These are phyloP conservation scores for Epinotia bilunana DNA, from an alignment of 2,888 invertebrate species.

Conservation along the genomic window DNA sequence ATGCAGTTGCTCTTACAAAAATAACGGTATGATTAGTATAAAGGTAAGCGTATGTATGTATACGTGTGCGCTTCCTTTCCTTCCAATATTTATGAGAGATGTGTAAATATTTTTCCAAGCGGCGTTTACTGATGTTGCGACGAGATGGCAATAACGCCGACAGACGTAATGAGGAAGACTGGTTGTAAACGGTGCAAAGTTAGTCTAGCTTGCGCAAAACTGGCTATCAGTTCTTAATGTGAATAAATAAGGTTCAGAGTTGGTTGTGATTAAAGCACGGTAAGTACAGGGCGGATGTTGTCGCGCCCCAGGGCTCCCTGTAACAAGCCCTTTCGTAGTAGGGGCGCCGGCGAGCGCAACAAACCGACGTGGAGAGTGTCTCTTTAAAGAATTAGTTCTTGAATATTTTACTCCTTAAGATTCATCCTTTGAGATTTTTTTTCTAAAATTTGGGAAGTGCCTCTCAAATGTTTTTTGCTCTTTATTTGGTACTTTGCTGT, in stretches of 20 bases:
- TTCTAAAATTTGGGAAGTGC: slow-evolving; percentile 3
- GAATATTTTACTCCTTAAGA: slow-evolving; percentile 53
- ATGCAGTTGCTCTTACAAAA: slow-evolving; percentile 52
- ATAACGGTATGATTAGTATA: slow-evolving; percentile 61
- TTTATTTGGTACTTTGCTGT: background rate
- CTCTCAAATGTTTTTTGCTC: slow-evolving; percentile 7
- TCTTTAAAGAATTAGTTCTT: slow-evolving; percentile 69
- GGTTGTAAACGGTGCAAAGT: slow-evolving; percentile 62
- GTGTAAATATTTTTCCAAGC: slow-evolving; percentile 78
- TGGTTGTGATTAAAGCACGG: slow-evolving; percentile 53
- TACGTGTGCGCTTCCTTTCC: slow-evolving; percentile 54
- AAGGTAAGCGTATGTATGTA: slow-evolving; percentile 57
- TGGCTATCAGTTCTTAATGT: slow-evolving; percentile 45
- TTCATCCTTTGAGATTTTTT: slow-evolving; percentile 17
- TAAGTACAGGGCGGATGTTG: slow-evolving; percentile 57
- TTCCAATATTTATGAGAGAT: slow-evolving; percentile 66
- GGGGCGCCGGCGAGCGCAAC: slow-evolving; percentile 65
- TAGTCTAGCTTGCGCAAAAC: slow-evolving; percentile 46
- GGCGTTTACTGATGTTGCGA: slow-evolving; percentile 72
- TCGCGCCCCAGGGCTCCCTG: slow-evolving; percentile 72
- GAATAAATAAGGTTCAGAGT: slow-evolving; percentile 63
- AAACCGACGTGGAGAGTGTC: slow-evolving; percentile 61
- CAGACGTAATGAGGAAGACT: slow-evolving; percentile 77
- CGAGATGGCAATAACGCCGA: slow-evolving; percentile 73
- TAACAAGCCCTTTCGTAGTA: slow-evolving; percentile 73